Conservation (phyloP, 1,140 invertebrate genomes). For the Apolygus lucorum region DNA sequence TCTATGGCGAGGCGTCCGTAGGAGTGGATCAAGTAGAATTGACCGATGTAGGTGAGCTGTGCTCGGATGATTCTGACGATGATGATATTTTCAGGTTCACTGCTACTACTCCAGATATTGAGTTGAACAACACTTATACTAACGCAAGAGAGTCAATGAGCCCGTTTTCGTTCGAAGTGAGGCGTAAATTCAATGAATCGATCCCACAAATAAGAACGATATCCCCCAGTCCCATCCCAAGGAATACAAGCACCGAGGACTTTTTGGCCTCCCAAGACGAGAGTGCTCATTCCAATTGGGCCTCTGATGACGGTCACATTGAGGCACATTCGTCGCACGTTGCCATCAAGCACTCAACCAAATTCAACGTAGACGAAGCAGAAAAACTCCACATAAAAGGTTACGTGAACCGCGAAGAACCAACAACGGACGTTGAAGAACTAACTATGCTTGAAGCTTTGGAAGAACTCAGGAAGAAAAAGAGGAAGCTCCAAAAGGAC, state of each 20-base stretch:
- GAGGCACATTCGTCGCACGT: slow-evolving; percentile 18
- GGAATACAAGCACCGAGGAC: slow-evolving; percentile 47
- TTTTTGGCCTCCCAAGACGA: slow-evolving; percentile 42
- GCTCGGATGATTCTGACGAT: slow-evolving; percentile 36
- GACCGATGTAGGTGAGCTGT: slow-evolving; percentile 36
- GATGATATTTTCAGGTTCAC: slow-evolving; percentile 30
- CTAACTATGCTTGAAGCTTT: neutral
- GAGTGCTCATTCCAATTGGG: neutral
- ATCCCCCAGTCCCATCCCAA: slow-evolving; percentile 27
- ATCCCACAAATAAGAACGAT: slow-evolving; percentile 28
- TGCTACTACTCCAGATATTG: slow-evolving; percentile 35
- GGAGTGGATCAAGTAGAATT: neutral
- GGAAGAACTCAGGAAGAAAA: neutral
- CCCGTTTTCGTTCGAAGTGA: slow-evolving; percentile 32
- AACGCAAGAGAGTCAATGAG: slow-evolving; percentile 34
- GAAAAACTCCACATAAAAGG: slow-evolving; percentile 21
- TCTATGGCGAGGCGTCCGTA: neutral
- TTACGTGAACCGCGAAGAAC: slow-evolving; percentile 18
- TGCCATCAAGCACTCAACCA: neutral
- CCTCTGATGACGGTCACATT: slow-evolving; percentile 36
- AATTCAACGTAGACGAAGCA: slow-evolving; percentile 13
- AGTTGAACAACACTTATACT: slow-evolving; percentile 32
- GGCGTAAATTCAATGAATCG: slow-evolving; percentile 18
- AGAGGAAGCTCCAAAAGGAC: neutral
- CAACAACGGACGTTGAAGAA: slow-evolving; percentile 23